phyloP scores from a whole-genome alignment of 2,113 vertebrate genomes.

The Capreolus pygargus region DNA sequence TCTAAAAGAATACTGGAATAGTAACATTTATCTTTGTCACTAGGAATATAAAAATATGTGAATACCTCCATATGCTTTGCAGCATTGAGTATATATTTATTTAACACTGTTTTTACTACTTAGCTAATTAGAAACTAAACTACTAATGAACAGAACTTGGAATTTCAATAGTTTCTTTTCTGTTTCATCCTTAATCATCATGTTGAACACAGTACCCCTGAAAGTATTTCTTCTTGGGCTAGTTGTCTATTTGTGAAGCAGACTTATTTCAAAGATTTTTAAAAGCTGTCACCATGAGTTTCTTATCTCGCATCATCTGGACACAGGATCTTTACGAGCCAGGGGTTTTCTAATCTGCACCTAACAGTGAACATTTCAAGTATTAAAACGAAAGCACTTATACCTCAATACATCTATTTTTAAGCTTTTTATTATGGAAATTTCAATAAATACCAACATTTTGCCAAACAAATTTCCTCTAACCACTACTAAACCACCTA shows the following conservation, averaged over 20 bases:
- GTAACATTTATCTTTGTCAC: background rate
- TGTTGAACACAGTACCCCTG: background rate
- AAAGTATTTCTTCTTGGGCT: background rate
- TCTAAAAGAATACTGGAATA: background rate
- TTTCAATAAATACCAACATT: background rate
- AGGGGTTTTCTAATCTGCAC: background rate
- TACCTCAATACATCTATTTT: background rate
- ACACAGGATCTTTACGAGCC: background rate
- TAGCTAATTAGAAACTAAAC: background rate
- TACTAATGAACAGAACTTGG: background rate
- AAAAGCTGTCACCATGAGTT: background rate
- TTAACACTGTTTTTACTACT: background rate
- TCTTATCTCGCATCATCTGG: background rate
- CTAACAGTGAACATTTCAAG: background rate
- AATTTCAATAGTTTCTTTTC: background rate
- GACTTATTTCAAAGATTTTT: background rate
- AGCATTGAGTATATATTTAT: background rate
- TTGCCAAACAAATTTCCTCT: background rate
- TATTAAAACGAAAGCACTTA: background rate
- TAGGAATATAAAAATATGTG: background rate
- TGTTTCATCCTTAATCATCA: background rate
- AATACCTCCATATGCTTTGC: background rate
- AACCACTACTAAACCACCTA: background rate
- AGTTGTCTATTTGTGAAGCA: background rate
- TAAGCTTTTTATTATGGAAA: background rate